Conservation (phyloP, 1,140 invertebrate species). For the Drosophila teissieri region DNA sequence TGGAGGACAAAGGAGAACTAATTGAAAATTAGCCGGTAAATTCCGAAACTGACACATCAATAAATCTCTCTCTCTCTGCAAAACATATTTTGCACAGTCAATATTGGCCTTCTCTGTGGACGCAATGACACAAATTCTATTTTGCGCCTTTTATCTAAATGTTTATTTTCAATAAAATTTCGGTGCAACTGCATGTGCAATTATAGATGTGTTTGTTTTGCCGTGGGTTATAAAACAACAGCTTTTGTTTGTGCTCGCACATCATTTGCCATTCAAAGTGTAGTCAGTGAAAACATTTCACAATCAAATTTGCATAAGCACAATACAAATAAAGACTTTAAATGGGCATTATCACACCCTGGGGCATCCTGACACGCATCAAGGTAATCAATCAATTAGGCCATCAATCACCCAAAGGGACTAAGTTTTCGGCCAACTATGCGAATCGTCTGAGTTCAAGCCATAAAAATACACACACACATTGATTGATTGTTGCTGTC, state of each 20-base stretch:
- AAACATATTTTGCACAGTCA: conserved; percentile 9
- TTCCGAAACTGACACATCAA: conserved; percentile 7
- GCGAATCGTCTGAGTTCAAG: conserved; percentile 4
- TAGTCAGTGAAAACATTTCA: conserved; percentile 24
- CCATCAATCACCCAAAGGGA: conserved; percentile 44
- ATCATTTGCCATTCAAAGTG: conserved; percentile 27
- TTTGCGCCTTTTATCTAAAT: conserved; percentile 1
- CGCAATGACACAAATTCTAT: not conserved
- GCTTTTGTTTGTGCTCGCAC: conserved; percentile 21
- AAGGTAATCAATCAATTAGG: conserved; percentile 55
- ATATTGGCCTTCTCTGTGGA: conserved; percentile 20
- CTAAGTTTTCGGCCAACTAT: conserved; percentile 7
- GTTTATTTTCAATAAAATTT: conserved; percentile 40
- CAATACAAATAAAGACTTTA: conserved; percentile 30
- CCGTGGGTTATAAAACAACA: conserved; percentile 8
- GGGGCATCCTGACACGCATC: conserved; percentile 16
- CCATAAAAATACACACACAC: not conserved
- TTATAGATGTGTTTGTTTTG: conserved; percentile 36
- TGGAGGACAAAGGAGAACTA: not conserved
- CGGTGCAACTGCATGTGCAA: conserved; percentile 18
- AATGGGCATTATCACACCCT: conserved; percentile 39
- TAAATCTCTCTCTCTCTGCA: conserved; percentile 15
- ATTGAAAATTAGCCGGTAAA: conserved; percentile 34
- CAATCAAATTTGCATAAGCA: conserved; percentile 41
- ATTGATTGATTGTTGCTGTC: conserved; percentile 46